Conservation (phyloP, 2,888 invertebrate genomes). For the Cepaea hortensis region DNA sequence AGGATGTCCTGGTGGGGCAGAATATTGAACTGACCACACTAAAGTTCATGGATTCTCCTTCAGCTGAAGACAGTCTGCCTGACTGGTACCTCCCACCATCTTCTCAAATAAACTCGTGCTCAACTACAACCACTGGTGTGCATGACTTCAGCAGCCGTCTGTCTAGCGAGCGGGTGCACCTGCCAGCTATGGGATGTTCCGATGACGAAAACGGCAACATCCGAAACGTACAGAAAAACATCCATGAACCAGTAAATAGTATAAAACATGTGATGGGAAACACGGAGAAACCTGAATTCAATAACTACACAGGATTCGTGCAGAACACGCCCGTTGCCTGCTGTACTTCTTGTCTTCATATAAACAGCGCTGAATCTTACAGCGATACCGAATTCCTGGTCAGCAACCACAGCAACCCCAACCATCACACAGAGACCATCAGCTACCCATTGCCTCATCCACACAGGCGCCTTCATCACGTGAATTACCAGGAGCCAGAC, state of each 20-base stretch:
- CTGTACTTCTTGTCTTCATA: background rate
- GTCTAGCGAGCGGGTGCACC: background rate
- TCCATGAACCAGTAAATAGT: background rate
- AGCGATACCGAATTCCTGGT: background rate
- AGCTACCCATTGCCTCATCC: background rate
- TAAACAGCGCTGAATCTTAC: background rate
- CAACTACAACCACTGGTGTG: background rate
- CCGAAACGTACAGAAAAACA: background rate
- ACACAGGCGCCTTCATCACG: background rate
- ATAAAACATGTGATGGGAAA: background rate
- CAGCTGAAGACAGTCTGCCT: slow-evolving; percentile 34
- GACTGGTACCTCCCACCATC: slow-evolving; percentile 35
- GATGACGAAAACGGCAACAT: background rate
- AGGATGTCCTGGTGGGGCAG: slow-evolving; percentile 4
- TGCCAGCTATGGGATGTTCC: background rate
- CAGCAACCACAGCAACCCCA: background rate
- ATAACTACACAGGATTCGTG: background rate
- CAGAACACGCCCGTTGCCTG: background rate
- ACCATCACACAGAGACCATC: background rate
- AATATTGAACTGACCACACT: slow-evolving; percentile 41
- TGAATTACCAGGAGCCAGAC: background rate
- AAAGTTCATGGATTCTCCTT: slow-evolving; percentile 37
- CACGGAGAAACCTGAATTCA: background rate
- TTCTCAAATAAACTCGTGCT: background rate
- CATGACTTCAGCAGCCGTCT: background rate